Conservation (phyloP, 2,113 vertebrate species). For the Pogona vitticeps region DNA sequence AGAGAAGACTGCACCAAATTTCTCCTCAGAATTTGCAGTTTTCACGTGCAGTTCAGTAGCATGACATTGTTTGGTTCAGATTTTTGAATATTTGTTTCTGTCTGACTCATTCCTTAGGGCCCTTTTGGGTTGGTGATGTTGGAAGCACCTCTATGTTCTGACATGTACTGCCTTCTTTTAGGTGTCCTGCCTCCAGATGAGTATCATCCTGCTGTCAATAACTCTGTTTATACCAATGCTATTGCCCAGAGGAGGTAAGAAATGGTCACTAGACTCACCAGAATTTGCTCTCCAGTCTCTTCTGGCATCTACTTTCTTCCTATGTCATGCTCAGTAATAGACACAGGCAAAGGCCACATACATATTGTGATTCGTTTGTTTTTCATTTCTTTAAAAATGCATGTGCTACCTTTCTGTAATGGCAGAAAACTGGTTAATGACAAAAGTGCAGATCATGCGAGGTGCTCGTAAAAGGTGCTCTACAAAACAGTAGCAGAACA, state of each 20-base stretch:
- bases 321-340: not conserved
- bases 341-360: not conserved
- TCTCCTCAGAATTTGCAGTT: too few relatives aligned
- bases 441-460: not conserved
- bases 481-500: not conserved
- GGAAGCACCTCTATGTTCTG: rapidly evolving
- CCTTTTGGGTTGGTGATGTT: rapidly evolving
- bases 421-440: not conserved
- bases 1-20: not conserved
- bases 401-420: not conserved
- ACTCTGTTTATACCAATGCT: slow-evolving; percentile 93
- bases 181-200: slow-evolving; percentile 97
- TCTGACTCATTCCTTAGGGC: not conserved
- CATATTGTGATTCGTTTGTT: not conserved
- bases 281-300: not conserved
- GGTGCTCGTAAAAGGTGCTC: not conserved
- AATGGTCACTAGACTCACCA: rapidly evolving
- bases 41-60: too few relatives aligned
- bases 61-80: not conserved
- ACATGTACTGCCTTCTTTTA: slow-evolving; percentile 58
- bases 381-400: not conserved
- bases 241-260: slow-evolving; percentile 85
- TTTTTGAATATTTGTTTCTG: not conserved
- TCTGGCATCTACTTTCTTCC: not conserved
- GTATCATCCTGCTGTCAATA: slow-evolving; percentile 82